Evolutionary conservation across 1,140 invertebrate genomes (phyloP).

Genomic region (Apocrypta bakeri): DNA sequence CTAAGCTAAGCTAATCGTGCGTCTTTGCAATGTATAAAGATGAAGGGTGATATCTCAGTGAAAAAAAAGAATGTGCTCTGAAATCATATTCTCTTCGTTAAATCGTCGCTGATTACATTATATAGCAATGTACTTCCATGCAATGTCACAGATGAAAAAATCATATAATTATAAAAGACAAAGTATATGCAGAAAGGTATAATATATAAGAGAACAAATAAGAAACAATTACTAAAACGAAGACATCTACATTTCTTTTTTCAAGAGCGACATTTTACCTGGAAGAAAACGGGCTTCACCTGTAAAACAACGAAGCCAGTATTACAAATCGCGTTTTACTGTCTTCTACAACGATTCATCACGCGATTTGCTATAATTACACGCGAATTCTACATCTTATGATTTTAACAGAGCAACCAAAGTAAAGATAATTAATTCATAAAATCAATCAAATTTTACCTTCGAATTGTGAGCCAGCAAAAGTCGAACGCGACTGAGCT

Average conservation of each 20-base stretch:
- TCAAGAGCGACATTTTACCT: constrained; percentile 60
- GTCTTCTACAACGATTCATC: neutral
- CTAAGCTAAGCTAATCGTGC: too few relatives aligned
- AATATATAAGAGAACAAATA: constrained; percentile 10
- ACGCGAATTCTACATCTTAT: neutral
- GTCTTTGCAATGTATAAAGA: too few relatives aligned
- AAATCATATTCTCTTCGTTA: neutral
- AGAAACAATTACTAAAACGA: constrained; percentile 22
- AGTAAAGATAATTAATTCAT: too few relatives aligned
- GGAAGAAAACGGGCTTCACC: constrained; percentile 65
- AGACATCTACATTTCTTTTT: constrained; percentile 40
- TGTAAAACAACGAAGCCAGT: constrained; percentile 62
- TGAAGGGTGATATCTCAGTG: neutral
- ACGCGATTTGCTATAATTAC: too few relatives aligned
- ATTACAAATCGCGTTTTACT: constrained; percentile 37
- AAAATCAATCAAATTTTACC: constrained; percentile 73
- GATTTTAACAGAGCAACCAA: too few relatives aligned
- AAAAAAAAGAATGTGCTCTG: constrained; percentile 22
- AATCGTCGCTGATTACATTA: neutral
- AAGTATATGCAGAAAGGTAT: constrained; percentile 29
- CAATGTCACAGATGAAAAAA: constrained; percentile 44
- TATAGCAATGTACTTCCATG: constrained; percentile 8
- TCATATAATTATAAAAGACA: constrained; percentile 7
- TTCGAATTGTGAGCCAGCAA: constrained; percentile 92
- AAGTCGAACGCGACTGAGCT: constrained; percentile 87